Percentiles rank a stretch among this genome's conserved stretches.
Evolutionary conservation across 2,797 vertebrate genomes (phyloP).

Genomic region (Melanogrammus aeglefinus): DNA sequence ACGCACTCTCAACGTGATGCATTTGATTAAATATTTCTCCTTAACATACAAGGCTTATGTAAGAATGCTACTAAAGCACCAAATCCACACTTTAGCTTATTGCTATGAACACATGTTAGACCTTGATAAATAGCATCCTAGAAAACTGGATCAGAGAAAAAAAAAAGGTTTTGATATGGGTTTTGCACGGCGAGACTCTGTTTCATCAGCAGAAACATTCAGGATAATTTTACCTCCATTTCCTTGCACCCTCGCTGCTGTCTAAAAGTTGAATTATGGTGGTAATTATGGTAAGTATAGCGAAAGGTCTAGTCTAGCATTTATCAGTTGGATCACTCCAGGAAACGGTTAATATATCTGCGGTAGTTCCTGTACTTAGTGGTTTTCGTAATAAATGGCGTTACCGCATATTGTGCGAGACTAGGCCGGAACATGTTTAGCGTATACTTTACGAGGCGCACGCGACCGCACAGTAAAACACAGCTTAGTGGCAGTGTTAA

Average conservation of each 20-base stretch:
- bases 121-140: neutral
- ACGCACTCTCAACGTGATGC: neutral
- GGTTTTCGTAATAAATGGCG: constrained; percentile 2
- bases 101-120: neutral
- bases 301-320: constrained; percentile 37
- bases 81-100: neutral
- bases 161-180: neutral
- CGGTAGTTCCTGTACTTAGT: constrained; percentile 7
- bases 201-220: constrained; percentile 2
- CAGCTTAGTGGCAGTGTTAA: neutral
- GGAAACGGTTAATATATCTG: constrained; percentile 24
- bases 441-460: neutral
- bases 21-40: neutral
- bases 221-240: neutral
- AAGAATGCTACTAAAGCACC: neutral
- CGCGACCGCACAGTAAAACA: neutral
- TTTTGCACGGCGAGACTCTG: neutral
- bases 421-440: neutral
- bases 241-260: neutral
- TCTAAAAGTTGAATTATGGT: constrained; percentile 27
- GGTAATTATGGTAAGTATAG: constrained; percentile 40
- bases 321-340: constrained; percentile 12
- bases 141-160: neutral
- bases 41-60: neutral
- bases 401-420: neutral